Conservation (phyloP, 2,113 vertebrate species). For the Pachyramphus minor region DNA sequence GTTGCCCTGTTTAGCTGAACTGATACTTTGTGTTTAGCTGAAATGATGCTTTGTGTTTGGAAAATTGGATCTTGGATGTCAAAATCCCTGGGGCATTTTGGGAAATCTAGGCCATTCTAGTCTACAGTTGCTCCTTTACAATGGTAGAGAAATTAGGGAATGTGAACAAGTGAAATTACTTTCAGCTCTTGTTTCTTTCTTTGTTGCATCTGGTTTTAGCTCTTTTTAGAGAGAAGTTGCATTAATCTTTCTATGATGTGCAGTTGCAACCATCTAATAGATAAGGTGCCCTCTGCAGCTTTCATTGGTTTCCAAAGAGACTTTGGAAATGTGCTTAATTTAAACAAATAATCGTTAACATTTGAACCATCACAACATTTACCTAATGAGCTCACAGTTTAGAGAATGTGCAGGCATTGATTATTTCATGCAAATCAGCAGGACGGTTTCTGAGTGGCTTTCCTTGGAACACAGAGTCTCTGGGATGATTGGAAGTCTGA, state of each 20-base stretch:
- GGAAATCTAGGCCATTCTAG: neutral
- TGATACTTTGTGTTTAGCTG: neutral
- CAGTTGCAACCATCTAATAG: neutral
- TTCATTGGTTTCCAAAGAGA: neutral
- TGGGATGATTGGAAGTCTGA: neutral
- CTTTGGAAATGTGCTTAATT: neutral
- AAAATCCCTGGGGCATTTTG: neutral
- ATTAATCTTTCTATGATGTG: neutral
- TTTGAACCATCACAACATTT: neutral
- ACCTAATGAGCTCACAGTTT: neutral
- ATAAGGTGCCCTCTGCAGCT: neutral
- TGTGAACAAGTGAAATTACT: neutral
- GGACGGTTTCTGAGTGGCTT: neutral
- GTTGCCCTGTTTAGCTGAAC: neutral
- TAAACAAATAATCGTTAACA: neutral
- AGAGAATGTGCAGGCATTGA: neutral
- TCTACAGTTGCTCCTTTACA: neutral
- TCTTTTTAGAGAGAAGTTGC: neutral
- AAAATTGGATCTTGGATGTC: neutral
- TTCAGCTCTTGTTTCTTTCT: neutral
- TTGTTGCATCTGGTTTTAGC: neutral
- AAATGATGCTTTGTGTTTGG: neutral
- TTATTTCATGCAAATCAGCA: neutral
- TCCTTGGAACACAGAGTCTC: neutral
- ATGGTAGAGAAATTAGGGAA: neutral